Evolutionary conservation across 2,113 vertebrate species (phyloP).

Genomic region (Leptobrachium leishanense): DNA sequence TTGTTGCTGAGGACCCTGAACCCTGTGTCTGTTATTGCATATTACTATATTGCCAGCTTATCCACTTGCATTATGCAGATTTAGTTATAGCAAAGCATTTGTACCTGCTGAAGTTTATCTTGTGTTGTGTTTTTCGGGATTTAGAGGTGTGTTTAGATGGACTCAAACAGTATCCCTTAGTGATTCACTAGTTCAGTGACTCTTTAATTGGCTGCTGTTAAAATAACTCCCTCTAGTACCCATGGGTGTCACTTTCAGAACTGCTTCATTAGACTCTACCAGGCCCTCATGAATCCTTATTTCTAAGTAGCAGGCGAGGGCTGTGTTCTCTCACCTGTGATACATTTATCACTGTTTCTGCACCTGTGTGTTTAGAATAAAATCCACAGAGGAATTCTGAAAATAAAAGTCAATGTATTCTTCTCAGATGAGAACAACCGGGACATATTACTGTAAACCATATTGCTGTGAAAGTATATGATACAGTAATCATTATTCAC

Average conservation of each 20-base stretch:
- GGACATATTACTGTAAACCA: too few relatives aligned
- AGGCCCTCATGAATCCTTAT: neutral
- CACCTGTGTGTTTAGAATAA: too few relatives aligned
- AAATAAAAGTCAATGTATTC: too few relatives aligned
- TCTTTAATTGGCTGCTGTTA: slow-evolving; percentile 18
- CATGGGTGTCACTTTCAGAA: neutral
- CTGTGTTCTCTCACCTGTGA: neutral
- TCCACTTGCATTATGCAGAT: too few relatives aligned
- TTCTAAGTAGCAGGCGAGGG: neutral
- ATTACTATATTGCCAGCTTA: too few relatives aligned
- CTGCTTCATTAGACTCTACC: slow-evolving; percentile 2
- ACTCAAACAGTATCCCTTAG: neutral
- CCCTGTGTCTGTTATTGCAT: too few relatives aligned
- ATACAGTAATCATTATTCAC: too few relatives aligned
- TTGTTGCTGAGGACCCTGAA: too few relatives aligned
- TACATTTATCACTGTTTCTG: neutral
- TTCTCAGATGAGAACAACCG: too few relatives aligned
- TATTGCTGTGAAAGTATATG: too few relatives aligned
- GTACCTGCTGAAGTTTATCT: neutral
- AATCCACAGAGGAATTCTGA: too few relatives aligned
- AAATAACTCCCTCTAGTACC: neutral
- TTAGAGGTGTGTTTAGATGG: neutral
- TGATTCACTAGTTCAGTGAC: slow-evolving; percentile 2
- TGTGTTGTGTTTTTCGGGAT: neutral
- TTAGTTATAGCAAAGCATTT: too few relatives aligned